phyloP scores from a whole-genome alignment of 2,888 invertebrate genomes.

The Sipha maydis region DNA sequence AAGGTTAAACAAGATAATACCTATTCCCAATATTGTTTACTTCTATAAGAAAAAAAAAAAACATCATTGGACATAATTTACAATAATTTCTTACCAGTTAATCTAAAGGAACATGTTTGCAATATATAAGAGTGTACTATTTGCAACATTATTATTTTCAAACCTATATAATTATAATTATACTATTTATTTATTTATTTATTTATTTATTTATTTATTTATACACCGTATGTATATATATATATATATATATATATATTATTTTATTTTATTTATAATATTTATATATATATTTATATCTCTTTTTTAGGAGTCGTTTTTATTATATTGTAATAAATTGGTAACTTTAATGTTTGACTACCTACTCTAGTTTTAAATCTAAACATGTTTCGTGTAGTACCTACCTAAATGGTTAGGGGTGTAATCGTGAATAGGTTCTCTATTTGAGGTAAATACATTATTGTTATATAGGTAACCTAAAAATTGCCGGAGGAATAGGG shows the following conservation, averaged over 20 bases:
- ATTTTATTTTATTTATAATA: slow-evolving; percentile 23
- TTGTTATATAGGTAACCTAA: slow-evolving; percentile 52
- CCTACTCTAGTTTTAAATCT: slow-evolving; percentile 39
- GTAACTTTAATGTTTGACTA: slow-evolving; percentile 60
- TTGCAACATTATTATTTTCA: slow-evolving; percentile 49
- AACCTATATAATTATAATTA: slow-evolving; percentile 36
- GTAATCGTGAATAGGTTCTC: slow-evolving; percentile 20
- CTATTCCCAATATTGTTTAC: slow-evolving; percentile 58
- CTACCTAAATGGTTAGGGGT: slow-evolving; percentile 11
- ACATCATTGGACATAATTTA: slow-evolving; percentile 55
- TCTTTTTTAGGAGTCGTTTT: slow-evolving; percentile 53
- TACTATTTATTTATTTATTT: slow-evolving; percentile 4
- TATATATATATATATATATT: slow-evolving; percentile 8
- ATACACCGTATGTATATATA: not conserved
- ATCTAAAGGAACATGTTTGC: slow-evolving; percentile 61
- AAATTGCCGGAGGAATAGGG: slow-evolving; percentile 46
- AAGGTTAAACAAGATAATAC: slow-evolving; percentile 61
- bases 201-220: slow-evolving; percentile 10
- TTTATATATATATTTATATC: slow-evolving; percentile 22
- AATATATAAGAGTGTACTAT: slow-evolving; percentile 49
- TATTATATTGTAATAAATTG: slow-evolving; percentile 50
- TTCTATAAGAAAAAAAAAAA: slow-evolving; percentile 46
- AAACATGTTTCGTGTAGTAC: slow-evolving; percentile 29
- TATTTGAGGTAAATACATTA: slow-evolving; percentile 50
- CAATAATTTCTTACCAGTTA: slow-evolving; percentile 60